phyloP scores from a whole-genome alignment of 2,113 vertebrate genomes.

The Clarias macrocephalus region DNA sequence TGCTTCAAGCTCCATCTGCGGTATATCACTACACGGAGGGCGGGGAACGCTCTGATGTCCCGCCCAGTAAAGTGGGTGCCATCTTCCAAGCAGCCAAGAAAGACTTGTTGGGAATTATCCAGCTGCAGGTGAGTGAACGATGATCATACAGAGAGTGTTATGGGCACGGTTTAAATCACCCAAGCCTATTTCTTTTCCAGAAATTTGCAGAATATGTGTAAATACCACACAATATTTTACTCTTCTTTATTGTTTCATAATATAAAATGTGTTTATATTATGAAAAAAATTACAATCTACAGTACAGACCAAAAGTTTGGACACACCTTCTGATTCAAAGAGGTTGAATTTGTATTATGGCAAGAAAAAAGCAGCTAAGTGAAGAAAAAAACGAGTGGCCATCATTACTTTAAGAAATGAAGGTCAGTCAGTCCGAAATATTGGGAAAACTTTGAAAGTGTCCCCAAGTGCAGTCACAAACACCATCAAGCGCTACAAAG shows the following conservation, averaged over 20 bases:
- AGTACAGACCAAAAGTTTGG: no score
- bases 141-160: background rate
- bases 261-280: background rate
- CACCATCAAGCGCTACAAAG: no score
- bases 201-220: background rate
- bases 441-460: no score
- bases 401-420: no score
- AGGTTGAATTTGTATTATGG: no score
- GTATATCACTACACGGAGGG: conserved; percentile 78
- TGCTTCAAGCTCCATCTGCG: conserved; percentile 79
- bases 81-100: conserved; percentile 87
- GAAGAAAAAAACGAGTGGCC: no score
- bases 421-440: no score
- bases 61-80: conserved; percentile 71
- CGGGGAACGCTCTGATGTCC: conserved; percentile 66
- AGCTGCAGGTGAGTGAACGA: conserved; percentile 79
- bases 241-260: background rate
- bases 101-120: conserved; percentile 86
- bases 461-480: no score
- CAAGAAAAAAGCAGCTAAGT: no score
- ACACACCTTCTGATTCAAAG: no score
- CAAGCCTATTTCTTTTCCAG: background rate
- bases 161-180: background rate
- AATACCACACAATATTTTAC: background rate
- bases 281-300: background rate